Conservation (phyloP, 2,888 invertebrate genomes). For the Troides oblongomaculatus region DNA sequence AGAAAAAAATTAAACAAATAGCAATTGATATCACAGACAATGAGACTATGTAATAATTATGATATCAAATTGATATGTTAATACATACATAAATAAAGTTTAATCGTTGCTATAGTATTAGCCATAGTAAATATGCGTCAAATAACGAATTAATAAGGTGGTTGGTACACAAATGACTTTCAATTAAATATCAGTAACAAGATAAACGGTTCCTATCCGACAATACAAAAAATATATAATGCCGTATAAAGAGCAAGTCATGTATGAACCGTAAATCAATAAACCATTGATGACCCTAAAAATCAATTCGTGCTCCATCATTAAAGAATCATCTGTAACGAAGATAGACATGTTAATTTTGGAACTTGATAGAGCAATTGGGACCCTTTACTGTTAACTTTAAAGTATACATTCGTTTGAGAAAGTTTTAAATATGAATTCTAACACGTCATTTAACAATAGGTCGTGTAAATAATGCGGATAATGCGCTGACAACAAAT, state of each 20-base stretch:
- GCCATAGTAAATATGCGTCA: no score
- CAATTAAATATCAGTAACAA: conserved; percentile 44
- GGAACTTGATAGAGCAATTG: conserved; percentile 40
- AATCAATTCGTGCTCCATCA: conserved; percentile 72
- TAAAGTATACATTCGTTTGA: conserved; percentile 41
- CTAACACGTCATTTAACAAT: conserved; percentile 65
- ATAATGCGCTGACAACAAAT: conserved; percentile 71
- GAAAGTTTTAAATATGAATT: conserved; percentile 42
- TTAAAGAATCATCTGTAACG: conserved; percentile 76
- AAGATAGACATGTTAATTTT: conserved; percentile 73
- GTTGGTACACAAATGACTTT: conserved; percentile 15
- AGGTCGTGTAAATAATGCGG: conserved; percentile 74
- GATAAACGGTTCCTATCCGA: conserved; percentile 48
- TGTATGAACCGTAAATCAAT: conserved; percentile 71
- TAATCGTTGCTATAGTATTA: no score
- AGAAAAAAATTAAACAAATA: no score
- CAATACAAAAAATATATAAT: conserved; percentile 42
- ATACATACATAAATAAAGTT: no score
- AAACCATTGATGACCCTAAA: conserved; percentile 66
- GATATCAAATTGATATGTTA: no score
- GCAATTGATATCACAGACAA: no score
- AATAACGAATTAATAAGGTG: conserved; percentile 3
- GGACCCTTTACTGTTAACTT: conserved; percentile 39
- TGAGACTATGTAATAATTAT: no score
- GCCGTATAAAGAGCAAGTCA: conserved; percentile 68